Conservation (phyloP, 2,113 vertebrate species). For the Halcyon malimbica region DNA sequence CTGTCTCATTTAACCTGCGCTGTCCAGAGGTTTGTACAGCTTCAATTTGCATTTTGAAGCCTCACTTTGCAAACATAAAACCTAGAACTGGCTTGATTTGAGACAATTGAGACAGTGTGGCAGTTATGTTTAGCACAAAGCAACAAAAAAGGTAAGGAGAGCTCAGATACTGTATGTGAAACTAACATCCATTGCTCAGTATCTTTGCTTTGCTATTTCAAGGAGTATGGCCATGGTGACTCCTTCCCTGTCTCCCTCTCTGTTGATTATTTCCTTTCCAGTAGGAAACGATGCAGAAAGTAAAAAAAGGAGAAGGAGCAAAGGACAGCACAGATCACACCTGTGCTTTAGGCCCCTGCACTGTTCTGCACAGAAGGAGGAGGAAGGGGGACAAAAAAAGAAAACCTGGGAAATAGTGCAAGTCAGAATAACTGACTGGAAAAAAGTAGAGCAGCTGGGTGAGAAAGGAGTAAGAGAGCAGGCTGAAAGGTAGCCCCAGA, state of each 20-base stretch:
- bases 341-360: not conserved
- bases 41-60: not conserved
- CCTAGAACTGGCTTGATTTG: not conserved
- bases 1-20: not conserved
- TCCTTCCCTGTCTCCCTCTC: not conserved
- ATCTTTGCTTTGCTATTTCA: not conserved
- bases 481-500: not conserved
- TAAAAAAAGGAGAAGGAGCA: not conserved
- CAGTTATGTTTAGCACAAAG: not conserved
- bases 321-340: not conserved
- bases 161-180: not conserved
- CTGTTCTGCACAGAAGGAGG: not conserved
- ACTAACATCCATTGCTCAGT: not conserved
- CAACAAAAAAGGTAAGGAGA: not conserved
- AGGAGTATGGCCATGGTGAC: not conserved
- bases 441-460: not conserved
- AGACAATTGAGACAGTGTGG: fast-evolving
- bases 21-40: not conserved
- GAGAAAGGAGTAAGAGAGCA: not conserved
- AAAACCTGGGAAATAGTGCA: not conserved
- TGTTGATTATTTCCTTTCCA: not conserved
- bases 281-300: not conserved
- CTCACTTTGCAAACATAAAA: not conserved
- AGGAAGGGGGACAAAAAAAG: not conserved
- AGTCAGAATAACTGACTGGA: not conserved